Evolutionary conservation across 2,113 vertebrate species (phyloP), one percentile per base, ranked within the genome.

Genomic region (Meles meles): DNA sequence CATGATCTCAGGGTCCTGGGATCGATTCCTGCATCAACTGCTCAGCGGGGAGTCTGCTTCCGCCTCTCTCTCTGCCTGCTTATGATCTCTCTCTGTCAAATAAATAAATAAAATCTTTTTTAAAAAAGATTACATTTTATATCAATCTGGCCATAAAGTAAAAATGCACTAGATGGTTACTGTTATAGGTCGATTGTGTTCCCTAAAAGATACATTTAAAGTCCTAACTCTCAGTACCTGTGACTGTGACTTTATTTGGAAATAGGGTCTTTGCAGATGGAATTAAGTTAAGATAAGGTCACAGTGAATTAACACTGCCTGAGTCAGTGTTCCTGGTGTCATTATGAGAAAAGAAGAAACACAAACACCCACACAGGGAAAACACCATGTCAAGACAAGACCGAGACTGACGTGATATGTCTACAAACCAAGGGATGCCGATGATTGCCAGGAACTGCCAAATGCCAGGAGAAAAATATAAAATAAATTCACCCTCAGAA

Each of bases 11-110:
- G 49, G 49, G 49, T 52, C 49, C 49, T 52, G 49, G 49, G 15
- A 52, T 17, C 1, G 15, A 52, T 14, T 1, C 49, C 49, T 4
- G 1, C 15, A 15, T 52, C 0, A 0, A 15, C 52, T 55, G 52
- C 52, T 55, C 52, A 55, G 52, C 17, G 1, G 17, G 17, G 52
- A 55, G 5, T 17, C 52, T 55, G 52, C 52, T 55, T 15, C 14
- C 2, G 15, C 52, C 52, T 6, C 17, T 17, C 17, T 55, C 52
- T 55, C 49, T 52, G 49, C 49, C 49, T 52, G 49, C 49, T 52
- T 52, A 15, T 52, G 49, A 52, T 52, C 49, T 52, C 52, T 55
- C 52, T 55, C 15, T 55, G 52, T 55, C 52, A 55, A 55, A 55
- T 55, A 55, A 55, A 55, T 55, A 55, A 55, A 18, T 55, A 55